Evolutionary conservation across 2,797 vertebrate genomes (phyloP), one percentile per base, ranked within the genome.

Genomic region (Enteromius trimaculatus): DNA sequence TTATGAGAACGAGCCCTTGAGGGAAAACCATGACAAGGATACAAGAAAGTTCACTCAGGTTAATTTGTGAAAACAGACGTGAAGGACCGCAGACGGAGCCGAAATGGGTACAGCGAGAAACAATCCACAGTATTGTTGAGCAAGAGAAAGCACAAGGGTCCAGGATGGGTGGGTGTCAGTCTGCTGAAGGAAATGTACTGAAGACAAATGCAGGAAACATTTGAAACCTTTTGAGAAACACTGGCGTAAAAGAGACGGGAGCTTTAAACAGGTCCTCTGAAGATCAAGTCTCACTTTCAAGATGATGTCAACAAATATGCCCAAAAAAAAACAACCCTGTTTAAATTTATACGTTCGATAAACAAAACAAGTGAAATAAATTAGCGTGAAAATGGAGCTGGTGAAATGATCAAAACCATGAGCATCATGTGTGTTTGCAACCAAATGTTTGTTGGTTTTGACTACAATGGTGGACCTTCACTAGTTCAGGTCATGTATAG

Each of bases 111-210:
- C 37, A 62, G 68, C 75, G 74, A 81, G 88, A 80, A 81, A 60
- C 21, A 37, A 76, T 83, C 77, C 80, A 80, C 34, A 5, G 14
- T 62, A 78, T 85, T 81, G 70, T 80, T 71, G 58, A 34, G 17
- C 5, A n/a, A 77, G 66, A 70, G 53, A 71, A 23, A 84, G 79
- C 69, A 87, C 86, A 84, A 86, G 74, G 68, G 72, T 74, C 79
- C 79, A 82, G 85, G 83, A 85, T 89, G 88, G 79, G 87, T 85
- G 88, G 80, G 80, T 29, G 69, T 77, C 72, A 62, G 14, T 60
- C 55, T 60, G 76, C 70, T 34, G 58, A 75, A 69, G 47, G 55
- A 72, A 84, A 84, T 8, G 10, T 39, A 83, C 82, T 79, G 29
- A 75, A 83, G 74, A 85, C 65, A 87, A 81, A 81, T 79, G 86